A percentile compares a stretch with the other conserved stretches of the same genome.
Conservation (phyloP, 2,888 invertebrate genomes). For the Leptarthrus brevirostris region DNA sequence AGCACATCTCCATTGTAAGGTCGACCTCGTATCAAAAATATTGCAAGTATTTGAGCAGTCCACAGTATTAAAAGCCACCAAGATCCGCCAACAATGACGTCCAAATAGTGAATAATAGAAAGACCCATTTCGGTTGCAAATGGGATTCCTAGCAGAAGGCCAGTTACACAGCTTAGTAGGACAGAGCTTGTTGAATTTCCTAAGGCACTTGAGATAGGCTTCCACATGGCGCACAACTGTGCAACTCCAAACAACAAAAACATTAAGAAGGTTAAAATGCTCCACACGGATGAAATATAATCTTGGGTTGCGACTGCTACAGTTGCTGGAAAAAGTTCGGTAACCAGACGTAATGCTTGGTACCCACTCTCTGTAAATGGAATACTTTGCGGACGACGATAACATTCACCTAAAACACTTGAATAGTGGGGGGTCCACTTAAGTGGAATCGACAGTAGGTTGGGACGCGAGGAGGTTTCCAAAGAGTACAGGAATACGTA, state of each 20-base stretch:
- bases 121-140: conserved; percentile 89
- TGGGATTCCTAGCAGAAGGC: conserved; percentile 83
- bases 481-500: conserved; percentile 76
- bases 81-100: conserved; percentile 83
- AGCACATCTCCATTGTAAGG: conserved; percentile 79
- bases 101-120: conserved; percentile 84
- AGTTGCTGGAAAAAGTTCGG: conserved; percentile 90
- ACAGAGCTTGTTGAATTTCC: conserved; percentile 78
- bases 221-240: conserved; percentile 91
- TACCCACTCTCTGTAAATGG: conserved; percentile 77
- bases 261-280: conserved; percentile 85
- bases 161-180: conserved; percentile 82
- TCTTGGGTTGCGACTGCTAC: conserved; percentile 80
- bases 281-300: conserved; percentile 87
- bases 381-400: conserved; percentile 58
- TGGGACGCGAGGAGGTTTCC: conserved; percentile 73
- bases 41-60: conserved; percentile 80
- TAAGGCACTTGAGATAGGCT: conserved; percentile 87
- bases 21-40: conserved; percentile 86
- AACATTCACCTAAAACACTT: conserved; percentile 64
- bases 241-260: conserved; percentile 88
- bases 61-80: conserved; percentile 90
- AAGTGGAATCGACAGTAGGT: conserved; percentile 68
- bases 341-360: conserved; percentile 85
- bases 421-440: conserved; percentile 65